Percentiles rank a stretch among this genome's conserved stretches.
Conservation (phyloP, 2,888 invertebrate species). For the Blastobasis adustella region DNA sequence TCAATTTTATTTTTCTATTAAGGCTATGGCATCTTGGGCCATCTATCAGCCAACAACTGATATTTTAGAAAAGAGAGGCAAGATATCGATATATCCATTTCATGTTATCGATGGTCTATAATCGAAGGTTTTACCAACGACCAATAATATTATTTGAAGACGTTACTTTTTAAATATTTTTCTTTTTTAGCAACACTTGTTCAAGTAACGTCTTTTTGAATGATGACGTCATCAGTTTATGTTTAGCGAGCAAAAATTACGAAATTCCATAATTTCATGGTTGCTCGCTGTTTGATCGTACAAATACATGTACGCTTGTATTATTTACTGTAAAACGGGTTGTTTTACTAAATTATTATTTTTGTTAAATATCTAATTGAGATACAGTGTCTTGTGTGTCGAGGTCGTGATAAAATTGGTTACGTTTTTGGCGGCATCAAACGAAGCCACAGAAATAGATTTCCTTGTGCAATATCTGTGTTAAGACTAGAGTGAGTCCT, state of each 20-base stretch:
- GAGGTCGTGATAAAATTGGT: slow-evolving; percentile 24
- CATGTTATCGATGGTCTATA: no score
- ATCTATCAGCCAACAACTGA: no score
- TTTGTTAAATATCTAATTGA: not conserved
- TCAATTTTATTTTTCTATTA: no score
- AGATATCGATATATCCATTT: no score
- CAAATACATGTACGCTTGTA: slow-evolving; percentile 25
- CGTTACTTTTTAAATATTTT: not conserved
- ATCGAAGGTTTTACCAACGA: no score
- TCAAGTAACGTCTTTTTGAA: slow-evolving; percentile 30
- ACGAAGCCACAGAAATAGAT: slow-evolving; percentile 68
- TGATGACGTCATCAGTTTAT: slow-evolving; percentile 67
- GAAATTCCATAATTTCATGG: slow-evolving; percentile 45
- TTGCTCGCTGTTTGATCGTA: slow-evolving; percentile 27
- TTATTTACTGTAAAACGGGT: slow-evolving; percentile 14
- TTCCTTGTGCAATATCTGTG: slow-evolving; percentile 60
- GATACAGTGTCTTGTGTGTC: not conserved
- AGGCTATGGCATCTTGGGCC: no score
- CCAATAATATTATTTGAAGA: no score
- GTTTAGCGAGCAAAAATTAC: slow-evolving; percentile 50
- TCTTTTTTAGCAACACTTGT: slow-evolving; percentile 1
- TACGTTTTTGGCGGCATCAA: slow-evolving; percentile 68
- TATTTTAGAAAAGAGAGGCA: no score
- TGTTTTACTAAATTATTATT: slow-evolving; percentile 17
- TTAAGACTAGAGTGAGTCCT: slow-evolving; percentile 24